These are phyloP conservation scores for Epinotia demarniana DNA, from an alignment of 2,888 invertebrate genomes.

Conservation along the genomic window DNA sequence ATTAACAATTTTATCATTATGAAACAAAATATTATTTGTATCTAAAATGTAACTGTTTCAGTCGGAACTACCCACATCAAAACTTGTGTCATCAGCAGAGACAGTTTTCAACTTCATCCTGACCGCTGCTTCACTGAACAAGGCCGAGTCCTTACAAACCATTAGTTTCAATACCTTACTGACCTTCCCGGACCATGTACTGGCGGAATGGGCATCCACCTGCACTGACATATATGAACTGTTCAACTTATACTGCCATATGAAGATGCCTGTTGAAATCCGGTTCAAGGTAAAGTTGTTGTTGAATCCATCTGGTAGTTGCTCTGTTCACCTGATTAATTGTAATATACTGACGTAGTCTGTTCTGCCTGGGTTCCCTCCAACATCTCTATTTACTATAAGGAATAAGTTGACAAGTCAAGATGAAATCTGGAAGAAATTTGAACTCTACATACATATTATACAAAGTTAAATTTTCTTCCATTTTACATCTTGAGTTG, in stretches of 20 bases:
- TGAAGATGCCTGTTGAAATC: constrained; percentile 49
- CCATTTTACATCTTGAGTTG: too few species aligned
- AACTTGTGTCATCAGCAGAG: constrained; percentile 61
- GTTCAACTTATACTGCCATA: constrained; percentile 56
- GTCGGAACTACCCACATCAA: constrained; percentile 47
- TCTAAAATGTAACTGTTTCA: constrained; percentile 9
- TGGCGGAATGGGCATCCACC: constrained; percentile 54
- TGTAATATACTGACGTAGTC: too few species aligned
- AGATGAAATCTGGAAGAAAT: too few species aligned
- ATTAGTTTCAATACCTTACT: constrained; percentile 62
- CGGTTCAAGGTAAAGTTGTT: constrained; percentile 56
- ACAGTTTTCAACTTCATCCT: constrained; percentile 61
- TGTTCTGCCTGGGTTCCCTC: background rate
- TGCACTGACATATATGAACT: constrained; percentile 57
- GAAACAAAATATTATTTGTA: background rate
- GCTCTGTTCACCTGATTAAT: too few species aligned
- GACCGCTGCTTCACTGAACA: constrained; percentile 53
- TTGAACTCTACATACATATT: too few species aligned
- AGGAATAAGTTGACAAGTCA: too few species aligned
- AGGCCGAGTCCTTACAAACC: constrained; percentile 56
- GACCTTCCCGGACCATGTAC: constrained; percentile 61
- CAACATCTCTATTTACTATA: background rate
- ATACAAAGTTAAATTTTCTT: too few species aligned
- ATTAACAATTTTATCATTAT: too few species aligned
- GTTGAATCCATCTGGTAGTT: too few species aligned